phyloP scores from a whole-genome alignment of 2,888 invertebrate genomes.

The Drosophila borborema region DNA sequence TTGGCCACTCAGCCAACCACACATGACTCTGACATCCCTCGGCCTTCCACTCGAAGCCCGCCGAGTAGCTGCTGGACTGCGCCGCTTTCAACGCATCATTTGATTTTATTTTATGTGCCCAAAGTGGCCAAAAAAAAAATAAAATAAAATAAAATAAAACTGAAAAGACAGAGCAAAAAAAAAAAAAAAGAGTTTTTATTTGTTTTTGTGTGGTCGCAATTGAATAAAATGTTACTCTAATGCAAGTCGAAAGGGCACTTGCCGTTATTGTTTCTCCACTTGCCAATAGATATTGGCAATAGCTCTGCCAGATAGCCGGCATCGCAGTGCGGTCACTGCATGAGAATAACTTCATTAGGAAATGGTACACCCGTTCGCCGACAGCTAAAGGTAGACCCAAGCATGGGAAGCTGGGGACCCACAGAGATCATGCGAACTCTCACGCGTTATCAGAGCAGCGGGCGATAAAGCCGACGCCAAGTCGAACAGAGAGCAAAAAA shows the following conservation, averaged over 20 bases:
- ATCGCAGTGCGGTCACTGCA: conserved; percentile 24
- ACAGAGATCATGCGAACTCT: conserved; percentile 17
- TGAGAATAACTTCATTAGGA: conserved; percentile 54
- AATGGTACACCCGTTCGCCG: conserved; percentile 9
- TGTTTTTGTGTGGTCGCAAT: conserved; percentile 80
- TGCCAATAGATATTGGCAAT: conserved; percentile 38
- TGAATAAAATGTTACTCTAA: conserved; percentile 83
- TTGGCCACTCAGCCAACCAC: conserved; percentile 51
- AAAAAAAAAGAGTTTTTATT: conserved; percentile 79
- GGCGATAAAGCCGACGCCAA: conserved; percentile 15
- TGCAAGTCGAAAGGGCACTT: conserved; percentile 63
- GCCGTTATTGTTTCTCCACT: conserved; percentile 37
- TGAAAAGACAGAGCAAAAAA: conserved; percentile 46
- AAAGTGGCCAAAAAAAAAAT: conserved; percentile 67
- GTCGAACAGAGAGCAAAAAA: neutral
- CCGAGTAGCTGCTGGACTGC: conserved; percentile 66
- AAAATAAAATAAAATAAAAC: conserved; percentile 40
- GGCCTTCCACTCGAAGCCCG: conserved; percentile 7
- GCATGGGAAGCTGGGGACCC: conserved; percentile 13
- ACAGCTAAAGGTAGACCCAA: conserved; percentile 12
- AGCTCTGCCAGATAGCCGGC: conserved; percentile 8
- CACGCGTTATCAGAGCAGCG: conserved; percentile 5
- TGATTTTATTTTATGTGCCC: conserved; percentile 80
- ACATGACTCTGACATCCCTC: conserved; percentile 39
- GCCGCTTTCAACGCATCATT: conserved; percentile 77